These are phyloP conservation scores for Pheosia gnoma DNA, from an alignment of 2,888 invertebrate species.

Conservation along the genomic window DNA sequence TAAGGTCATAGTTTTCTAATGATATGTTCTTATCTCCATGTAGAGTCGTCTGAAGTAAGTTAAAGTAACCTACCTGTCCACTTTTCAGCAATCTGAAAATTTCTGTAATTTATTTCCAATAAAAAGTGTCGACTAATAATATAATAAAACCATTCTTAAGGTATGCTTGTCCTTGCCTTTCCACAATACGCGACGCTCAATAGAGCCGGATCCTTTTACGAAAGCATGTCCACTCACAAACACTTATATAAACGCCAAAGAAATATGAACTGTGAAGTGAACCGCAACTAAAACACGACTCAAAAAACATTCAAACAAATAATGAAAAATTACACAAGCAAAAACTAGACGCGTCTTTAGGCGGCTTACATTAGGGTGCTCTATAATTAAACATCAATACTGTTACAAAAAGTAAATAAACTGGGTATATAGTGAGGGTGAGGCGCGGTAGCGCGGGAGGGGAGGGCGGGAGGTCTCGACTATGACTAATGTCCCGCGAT, in stretches of 20 bases:
- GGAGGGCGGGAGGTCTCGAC: constrained; percentile 74
- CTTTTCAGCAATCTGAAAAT: too few relatives aligned
- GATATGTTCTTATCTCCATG: too few relatives aligned
- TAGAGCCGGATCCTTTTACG: neutral
- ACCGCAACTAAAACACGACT: constrained; percentile 33
- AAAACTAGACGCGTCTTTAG: constrained; percentile 71
- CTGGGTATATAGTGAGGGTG: constrained; percentile 75
- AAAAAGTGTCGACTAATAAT: too few relatives aligned
- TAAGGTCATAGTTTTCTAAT: too few relatives aligned
- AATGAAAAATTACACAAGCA: constrained; percentile 69
- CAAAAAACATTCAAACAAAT: constrained; percentile 43
- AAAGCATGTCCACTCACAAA: constrained; percentile 6
- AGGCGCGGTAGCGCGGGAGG: constrained; percentile 71
- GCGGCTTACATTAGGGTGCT: constrained; percentile 72
- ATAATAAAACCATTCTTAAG: too few relatives aligned
- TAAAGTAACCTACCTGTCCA: too few relatives aligned
- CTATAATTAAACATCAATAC: constrained; percentile 84
- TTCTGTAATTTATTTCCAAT: too few relatives aligned
- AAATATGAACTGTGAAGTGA: constrained; percentile 38
- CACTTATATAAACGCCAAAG: constrained; percentile 14
- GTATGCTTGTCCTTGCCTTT: too few relatives aligned
- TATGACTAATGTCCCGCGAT: constrained; percentile 89
- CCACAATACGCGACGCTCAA: neutral
- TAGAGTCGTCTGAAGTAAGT: too few relatives aligned
- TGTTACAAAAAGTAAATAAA: constrained; percentile 84